Percentiles rank a stretch among this genome's conserved stretches.
These are phyloP conservation scores for Tokudaia tokunoshimensis DNA, from an alignment of 2,797 vertebrate genomes.

Conservation along the genomic window DNA sequence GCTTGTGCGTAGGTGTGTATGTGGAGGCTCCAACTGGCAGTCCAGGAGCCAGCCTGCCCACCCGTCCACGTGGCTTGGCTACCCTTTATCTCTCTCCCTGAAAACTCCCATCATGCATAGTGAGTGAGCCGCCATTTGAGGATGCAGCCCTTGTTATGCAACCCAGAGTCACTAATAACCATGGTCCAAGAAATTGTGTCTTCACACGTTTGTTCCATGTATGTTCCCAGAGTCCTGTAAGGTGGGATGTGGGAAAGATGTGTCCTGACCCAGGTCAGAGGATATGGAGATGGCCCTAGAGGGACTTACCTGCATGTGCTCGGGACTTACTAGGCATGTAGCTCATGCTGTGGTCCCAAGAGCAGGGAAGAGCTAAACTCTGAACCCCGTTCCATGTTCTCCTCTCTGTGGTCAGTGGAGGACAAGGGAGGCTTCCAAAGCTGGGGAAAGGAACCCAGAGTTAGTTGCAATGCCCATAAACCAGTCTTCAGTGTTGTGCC, in stretches of 20 bases:
- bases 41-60: neutral
- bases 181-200: rapidly evolving
- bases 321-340: rapidly evolving
- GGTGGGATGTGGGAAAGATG: neutral
- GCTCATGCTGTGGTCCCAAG: neutral
- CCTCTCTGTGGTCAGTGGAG: neutral
- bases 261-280: neutral
- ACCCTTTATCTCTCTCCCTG: neutral
- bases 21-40: rapidly evolving
- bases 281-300: too few species aligned
- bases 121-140: rapidly evolving
- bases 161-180: neutral
- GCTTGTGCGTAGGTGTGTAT: neutral
- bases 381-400: neutral
- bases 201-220: neutral
- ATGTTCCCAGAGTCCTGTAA: neutral
- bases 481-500: neutral
- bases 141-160: neutral
- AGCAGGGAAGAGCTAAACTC: neutral
- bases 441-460: neutral
- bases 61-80: neutral
- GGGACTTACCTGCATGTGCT: rapidly evolving
- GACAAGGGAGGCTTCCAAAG: neutral
- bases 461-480: neutral
- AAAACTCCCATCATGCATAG: too few species aligned